Evolutionary conservation across 2,888 invertebrate species (phyloP).

Genomic region (Heteromurus nitidus): DNA sequence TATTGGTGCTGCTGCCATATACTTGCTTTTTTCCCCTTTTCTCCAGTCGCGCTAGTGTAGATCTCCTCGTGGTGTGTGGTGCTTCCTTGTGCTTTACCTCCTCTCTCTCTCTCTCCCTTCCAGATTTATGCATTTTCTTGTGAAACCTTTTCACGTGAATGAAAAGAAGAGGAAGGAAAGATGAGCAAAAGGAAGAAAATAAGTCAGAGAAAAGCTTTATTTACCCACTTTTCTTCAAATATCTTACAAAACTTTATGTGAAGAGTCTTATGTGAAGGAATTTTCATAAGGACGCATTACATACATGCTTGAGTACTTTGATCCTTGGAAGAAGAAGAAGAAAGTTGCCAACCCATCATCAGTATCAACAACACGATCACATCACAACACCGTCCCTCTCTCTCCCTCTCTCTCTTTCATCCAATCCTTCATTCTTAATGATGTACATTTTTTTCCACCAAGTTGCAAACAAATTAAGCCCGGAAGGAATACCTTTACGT

Average conservation of each 20-base stretch:
- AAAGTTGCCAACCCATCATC: constrained; percentile 50
- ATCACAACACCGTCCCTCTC: neutral
- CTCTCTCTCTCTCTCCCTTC: too few species aligned
- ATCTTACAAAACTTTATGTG: constrained; percentile 9
- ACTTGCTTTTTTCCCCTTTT: too few species aligned
- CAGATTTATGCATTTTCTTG: too few species aligned
- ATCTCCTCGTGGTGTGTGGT: too few species aligned
- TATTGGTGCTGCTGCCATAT: too few species aligned
- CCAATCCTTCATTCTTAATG: constrained; percentile 41
- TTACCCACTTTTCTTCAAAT: constrained; percentile 44
- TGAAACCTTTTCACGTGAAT: constrained; percentile 31
- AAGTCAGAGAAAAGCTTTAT: constrained; percentile 22
- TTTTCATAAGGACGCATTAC: constrained; percentile 52
- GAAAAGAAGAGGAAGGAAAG: neutral
- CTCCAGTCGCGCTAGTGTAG: too few species aligned
- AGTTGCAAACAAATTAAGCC: constrained; percentile 46
- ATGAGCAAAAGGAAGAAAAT: constrained; percentile 32
- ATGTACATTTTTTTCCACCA: constrained; percentile 50
- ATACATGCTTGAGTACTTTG: constrained; percentile 50
- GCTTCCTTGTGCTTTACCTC: too few species aligned
- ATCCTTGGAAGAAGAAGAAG: constrained; percentile 32
- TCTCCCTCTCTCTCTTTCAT: constrained; percentile 1
- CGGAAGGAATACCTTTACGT: too few species aligned
- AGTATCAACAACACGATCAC: constrained; percentile 48
- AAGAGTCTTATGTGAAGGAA: constrained; percentile 9